phyloP scores from a whole-genome alignment of 2,797 vertebrate species.

The Falco rusticolus region DNA sequence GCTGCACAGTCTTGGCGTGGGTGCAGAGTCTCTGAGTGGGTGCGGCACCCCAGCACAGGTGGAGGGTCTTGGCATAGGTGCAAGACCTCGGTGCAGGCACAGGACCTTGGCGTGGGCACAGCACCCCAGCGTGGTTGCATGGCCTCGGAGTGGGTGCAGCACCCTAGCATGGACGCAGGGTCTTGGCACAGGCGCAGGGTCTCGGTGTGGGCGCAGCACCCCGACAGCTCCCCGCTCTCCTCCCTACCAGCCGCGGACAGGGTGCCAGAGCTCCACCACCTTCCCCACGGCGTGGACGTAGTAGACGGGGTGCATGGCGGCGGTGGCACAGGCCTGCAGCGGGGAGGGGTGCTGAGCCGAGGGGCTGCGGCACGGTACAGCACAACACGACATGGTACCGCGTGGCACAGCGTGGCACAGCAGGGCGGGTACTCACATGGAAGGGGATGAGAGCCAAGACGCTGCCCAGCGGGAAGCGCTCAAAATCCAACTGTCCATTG shows the following conservation, averaged over 20 bases:
- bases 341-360: background rate
- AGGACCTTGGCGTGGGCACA: rapidly evolving
- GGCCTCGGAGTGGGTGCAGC: too few relatives aligned
- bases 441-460: conserved; percentile 81
- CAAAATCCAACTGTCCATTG: conserved; percentile 80
- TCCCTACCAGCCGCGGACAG: conserved; percentile 83
- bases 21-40: rapidly evolving
- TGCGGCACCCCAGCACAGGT: background rate
- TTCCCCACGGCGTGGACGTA: conserved; percentile 78
- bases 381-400: too few relatives aligned
- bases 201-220: rapidly evolving
- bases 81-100: background rate
- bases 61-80: rapidly evolving
- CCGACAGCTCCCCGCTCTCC: background rate
- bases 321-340: conserved; percentile 84
- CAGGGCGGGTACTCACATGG: conserved; percentile 74
- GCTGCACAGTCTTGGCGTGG: too few relatives aligned
- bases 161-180: rapidly evolving
- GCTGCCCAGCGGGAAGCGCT: conserved; percentile 80
- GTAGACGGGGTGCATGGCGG: conserved; percentile 84
- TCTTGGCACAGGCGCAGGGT: rapidly evolving
- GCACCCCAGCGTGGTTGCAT: background rate
- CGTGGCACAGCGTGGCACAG: rapidly evolving
- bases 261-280: conserved; percentile 83
- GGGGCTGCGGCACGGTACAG: too few relatives aligned